phyloP scores from a whole-genome alignment of 1,140 invertebrate genomes.

The Hypsibius dujardini region DNA sequence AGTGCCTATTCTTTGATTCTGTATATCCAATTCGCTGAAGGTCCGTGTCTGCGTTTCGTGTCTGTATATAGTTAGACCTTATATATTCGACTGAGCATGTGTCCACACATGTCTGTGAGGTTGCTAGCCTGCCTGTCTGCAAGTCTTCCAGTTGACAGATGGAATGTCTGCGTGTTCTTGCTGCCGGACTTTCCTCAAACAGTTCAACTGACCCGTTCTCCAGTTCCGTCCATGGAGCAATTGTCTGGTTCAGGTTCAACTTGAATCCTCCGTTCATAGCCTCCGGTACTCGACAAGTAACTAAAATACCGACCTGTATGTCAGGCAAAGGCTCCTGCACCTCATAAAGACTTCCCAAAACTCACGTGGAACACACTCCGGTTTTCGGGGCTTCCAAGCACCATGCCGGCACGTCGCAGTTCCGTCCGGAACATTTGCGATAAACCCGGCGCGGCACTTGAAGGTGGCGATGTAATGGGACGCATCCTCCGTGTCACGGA shows the following conservation, averaged over 20 bases:
- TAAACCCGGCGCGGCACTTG: neutral
- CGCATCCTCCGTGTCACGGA: neutral
- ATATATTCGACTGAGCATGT: too few relatives aligned
- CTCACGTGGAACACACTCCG: slow-evolving; percentile 54
- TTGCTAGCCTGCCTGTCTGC: too few relatives aligned
- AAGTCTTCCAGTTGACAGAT: too few relatives aligned
- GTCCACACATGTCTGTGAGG: too few relatives aligned
- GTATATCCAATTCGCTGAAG: too few relatives aligned
- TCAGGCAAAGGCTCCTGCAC: neutral
- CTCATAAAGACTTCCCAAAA: slow-evolving; percentile 24
- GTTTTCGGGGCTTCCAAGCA: slow-evolving; percentile 58
- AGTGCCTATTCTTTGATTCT: too few relatives aligned
- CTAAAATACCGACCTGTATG: slow-evolving; percentile 32
- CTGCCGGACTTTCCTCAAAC: too few relatives aligned
- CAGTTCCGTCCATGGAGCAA: slow-evolving; percentile 38
- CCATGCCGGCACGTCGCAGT: slow-evolving; percentile 58
- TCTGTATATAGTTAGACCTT: too few relatives aligned
- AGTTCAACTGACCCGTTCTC: slow-evolving; percentile 29
- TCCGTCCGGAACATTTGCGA: slow-evolving; percentile 31
- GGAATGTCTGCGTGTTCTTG: too few relatives aligned
- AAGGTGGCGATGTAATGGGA: slow-evolving; percentile 7
- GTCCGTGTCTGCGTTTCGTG: too few relatives aligned
- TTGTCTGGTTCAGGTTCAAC: slow-evolving; percentile 28
- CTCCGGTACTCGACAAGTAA: slow-evolving; percentile 46
- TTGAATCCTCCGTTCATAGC: slow-evolving; percentile 45